phyloP scores from a whole-genome alignment of 2,797 vertebrate genomes.

The Clarias laeviceps region DNA sequence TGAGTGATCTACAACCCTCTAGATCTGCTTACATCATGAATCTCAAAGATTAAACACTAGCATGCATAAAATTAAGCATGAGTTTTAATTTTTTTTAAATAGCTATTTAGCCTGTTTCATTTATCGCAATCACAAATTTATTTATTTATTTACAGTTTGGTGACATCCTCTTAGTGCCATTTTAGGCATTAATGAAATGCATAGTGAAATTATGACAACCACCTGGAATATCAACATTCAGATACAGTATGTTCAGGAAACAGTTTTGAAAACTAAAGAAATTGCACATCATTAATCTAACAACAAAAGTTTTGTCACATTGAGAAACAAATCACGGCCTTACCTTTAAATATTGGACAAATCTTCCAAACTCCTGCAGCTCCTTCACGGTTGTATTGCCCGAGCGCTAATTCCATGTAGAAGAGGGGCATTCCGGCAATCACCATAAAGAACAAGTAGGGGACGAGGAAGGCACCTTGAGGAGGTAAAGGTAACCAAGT shows the following conservation, averaged over 20 bases:
- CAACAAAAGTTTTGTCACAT: not conserved
- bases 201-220: not conserved
- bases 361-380: conserved; percentile 92
- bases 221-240: not conserved
- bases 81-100: not conserved
- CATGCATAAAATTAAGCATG: not conserved
- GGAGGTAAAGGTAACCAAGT: not conserved
- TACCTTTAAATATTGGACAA: conserved; percentile 91
- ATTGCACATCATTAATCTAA: not conserved
- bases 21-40: not conserved
- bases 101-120: not conserved
- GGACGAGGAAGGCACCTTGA: conserved; percentile 87
- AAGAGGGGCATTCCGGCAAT: conserved; percentile 92
- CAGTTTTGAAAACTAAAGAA: not conserved
- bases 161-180: not conserved
- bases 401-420: conserved; percentile 91
- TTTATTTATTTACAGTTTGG: not conserved
- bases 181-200: not conserved
- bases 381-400: conserved; percentile 88
- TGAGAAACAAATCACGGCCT: not conserved
- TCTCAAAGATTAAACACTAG: not conserved
- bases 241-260: not conserved
- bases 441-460: conserved; percentile 90
- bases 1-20: not conserved
- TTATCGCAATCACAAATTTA: not conserved